A percentile compares a stretch with the other conserved stretches of the same genome.
Evolutionary conservation across 2,113 vertebrate genomes (phyloP).

Genomic region (Corythornis madagascariensis): DNA sequence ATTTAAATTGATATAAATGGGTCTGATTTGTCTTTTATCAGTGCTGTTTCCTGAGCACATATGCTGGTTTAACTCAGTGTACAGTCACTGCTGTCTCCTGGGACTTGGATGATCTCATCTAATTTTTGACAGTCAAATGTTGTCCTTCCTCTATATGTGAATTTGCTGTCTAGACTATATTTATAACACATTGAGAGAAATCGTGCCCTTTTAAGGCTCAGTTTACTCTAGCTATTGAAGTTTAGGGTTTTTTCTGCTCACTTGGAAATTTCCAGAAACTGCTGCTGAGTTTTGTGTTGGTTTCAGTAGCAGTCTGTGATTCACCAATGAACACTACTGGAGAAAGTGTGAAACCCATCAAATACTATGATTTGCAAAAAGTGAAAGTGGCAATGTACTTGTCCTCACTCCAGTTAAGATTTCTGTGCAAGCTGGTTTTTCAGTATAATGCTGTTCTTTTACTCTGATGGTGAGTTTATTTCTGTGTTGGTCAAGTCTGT

Average conservation of each 20-base stretch:
- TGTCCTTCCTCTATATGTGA: background rate
- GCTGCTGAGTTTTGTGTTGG: constrained; percentile 2
- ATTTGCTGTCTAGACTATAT: background rate
- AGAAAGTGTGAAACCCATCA: background rate
- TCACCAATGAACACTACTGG: background rate
- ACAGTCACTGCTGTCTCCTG: background rate
- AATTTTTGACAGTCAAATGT: background rate
- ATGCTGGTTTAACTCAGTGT: background rate
- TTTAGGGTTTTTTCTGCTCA: background rate
- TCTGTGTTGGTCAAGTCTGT: background rate
- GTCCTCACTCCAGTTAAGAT: background rate
- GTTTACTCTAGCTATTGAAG: background rate
- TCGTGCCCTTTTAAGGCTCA: background rate
- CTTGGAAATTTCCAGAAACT: constrained; percentile 3
- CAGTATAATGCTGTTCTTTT: background rate
- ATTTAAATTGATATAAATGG: background rate
- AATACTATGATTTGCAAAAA: background rate
- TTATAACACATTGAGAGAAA: background rate
- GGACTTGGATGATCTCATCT: background rate
- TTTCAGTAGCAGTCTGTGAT: background rate
- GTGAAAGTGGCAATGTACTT: background rate
- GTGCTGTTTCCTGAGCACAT: background rate
- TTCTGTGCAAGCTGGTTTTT: background rate
- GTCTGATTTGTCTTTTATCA: background rate
- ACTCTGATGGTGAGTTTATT: background rate